A percentile compares a stretch with the other conserved stretches of the same genome.
phyloP scores from a whole-genome alignment of 2,888 invertebrate species.

The Colostygia pectinataria region DNA sequence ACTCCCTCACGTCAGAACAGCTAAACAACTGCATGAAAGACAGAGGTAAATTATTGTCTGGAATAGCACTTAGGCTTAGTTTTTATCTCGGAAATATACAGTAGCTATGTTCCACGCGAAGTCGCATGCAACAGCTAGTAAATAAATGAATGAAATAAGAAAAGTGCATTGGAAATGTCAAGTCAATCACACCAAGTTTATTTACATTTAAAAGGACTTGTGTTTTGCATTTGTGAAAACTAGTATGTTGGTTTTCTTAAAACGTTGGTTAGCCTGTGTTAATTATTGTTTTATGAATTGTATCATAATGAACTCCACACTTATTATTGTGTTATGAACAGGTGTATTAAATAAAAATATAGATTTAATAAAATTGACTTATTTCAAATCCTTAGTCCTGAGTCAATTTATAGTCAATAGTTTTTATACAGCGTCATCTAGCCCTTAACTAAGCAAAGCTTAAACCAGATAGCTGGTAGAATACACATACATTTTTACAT shows the following conservation, averaged over 20 bases:
- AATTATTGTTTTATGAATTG: conserved; percentile 71
- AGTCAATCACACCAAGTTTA: conserved; percentile 27
- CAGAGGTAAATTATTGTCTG: too few relatives aligned
- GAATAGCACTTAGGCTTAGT: too few relatives aligned
- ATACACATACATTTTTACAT: too few relatives aligned
- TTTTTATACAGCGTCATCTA: too few relatives aligned
- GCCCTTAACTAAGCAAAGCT: too few relatives aligned
- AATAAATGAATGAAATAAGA: neutral
- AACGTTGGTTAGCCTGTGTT: conserved; percentile 65
- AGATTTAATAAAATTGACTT: conserved; percentile 63
- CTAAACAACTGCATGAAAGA: too few relatives aligned
- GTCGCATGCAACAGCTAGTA: too few relatives aligned
- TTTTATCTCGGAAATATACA: too few relatives aligned
- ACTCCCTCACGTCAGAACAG: too few relatives aligned
- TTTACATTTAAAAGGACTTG: conserved; percentile 14
- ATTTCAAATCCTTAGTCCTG: conserved; percentile 17
- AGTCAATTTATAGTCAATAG: too few relatives aligned
- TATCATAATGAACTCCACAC: conserved; percentile 70
- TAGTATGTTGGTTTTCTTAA: conserved; percentile 48
- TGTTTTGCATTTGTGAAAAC: conserved; percentile 60
- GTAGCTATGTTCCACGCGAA: too few relatives aligned
- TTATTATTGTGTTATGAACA: conserved; percentile 74
- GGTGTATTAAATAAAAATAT: conserved; percentile 76
- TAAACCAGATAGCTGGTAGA: too few relatives aligned
- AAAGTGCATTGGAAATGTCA: neutral